phyloP scores from a whole-genome alignment of 2,888 invertebrate genomes.

The Laothoe populi region DNA sequence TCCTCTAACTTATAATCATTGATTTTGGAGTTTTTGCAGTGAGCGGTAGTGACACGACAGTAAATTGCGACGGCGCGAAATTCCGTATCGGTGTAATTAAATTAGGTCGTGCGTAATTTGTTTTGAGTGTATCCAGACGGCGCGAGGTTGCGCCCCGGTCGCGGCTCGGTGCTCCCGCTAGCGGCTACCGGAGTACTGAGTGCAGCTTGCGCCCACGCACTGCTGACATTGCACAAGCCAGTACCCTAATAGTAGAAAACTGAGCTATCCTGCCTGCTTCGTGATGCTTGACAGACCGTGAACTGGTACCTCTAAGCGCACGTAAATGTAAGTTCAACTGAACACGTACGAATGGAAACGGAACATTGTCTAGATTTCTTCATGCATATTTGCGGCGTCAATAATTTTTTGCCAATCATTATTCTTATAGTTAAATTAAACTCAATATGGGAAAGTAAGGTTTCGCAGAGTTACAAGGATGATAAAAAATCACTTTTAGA shows the following conservation, averaged over 20 bases:
- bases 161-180: not conserved
- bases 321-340: not conserved
- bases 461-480: too few species aligned
- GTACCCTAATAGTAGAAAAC: not conserved
- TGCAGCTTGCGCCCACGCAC: not conserved
- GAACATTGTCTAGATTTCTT: too few species aligned
- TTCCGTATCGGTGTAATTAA: conserved; percentile 23
- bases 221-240: not conserved
- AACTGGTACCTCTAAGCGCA: not conserved
- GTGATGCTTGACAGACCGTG: not conserved
- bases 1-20: not conserved
- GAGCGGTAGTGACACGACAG: not conserved
- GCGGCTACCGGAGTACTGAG: not conserved
- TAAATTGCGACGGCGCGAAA: conserved; percentile 56
- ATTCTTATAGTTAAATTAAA: too few species aligned
- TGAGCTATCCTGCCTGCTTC: not conserved
- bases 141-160: not conserved
- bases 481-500: too few species aligned
- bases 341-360: too few species aligned
- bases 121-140: conserved; percentile 13
- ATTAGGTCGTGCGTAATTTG: conserved; percentile 47
- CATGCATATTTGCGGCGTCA: too few species aligned
- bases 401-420: too few species aligned
- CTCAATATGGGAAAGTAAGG: too few species aligned
- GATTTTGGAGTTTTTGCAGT: conserved; percentile 12